Conservation (phyloP, 2,888 invertebrate species). For the Punctoribates punctum region DNA sequence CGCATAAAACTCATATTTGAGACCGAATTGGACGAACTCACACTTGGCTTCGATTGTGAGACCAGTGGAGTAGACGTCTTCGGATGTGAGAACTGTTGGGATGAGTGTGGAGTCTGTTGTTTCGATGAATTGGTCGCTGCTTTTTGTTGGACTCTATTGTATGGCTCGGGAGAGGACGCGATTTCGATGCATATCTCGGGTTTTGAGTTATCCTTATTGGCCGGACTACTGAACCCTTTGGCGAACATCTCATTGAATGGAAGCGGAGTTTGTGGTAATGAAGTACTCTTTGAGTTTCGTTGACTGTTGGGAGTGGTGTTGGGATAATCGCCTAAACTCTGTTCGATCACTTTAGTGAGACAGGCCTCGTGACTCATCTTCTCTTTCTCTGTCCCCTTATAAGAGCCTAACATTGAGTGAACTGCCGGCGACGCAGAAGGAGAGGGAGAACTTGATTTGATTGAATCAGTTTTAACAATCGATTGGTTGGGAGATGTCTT, state of each 20-base stretch:
- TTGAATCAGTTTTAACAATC: background rate
- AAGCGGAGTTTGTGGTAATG: background rate
- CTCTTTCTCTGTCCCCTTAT: background rate
- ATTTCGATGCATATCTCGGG: conserved; percentile 1
- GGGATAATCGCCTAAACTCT: background rate
- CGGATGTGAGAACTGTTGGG: background rate
- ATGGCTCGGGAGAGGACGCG: conserved; percentile 3
- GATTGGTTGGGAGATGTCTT: background rate
- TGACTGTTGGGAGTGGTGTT: background rate
- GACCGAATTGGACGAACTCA: background rate
- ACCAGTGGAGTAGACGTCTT: background rate
- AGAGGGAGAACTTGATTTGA: background rate
- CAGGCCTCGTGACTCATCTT: conserved; percentile 3
- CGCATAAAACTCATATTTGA: background rate
- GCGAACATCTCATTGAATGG: background rate
- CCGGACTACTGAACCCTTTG: background rate
- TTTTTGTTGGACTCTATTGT: background rate
- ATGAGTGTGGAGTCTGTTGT: no score
- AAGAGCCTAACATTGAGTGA: background rate
- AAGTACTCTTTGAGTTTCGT: background rate
- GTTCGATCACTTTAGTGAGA: background rate
- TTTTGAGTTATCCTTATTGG: background rate
- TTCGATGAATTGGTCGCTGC: no score
- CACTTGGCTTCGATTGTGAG: background rate
- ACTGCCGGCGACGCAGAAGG: background rate